Conservation (phyloP, 2,888 invertebrate species). For the Lepidocyrtoides sp. region DNA sequence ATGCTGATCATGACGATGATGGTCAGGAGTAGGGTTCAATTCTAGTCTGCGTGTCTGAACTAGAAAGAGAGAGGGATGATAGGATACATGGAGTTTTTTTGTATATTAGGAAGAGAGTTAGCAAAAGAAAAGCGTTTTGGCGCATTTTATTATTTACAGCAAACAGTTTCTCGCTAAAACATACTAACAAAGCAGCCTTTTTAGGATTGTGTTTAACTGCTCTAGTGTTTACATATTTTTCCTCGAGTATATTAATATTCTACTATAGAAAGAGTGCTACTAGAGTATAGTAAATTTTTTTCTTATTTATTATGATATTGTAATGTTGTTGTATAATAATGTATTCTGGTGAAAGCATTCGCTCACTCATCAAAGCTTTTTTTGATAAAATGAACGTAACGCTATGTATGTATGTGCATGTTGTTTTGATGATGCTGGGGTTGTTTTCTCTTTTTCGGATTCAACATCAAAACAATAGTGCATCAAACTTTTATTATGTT, state of each 20-base stretch:
- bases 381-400: too few relatives aligned
- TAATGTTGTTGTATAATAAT: background rate
- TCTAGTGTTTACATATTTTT: too few relatives aligned
- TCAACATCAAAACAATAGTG: too few relatives aligned
- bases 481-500: too few relatives aligned
- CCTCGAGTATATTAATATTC: too few relatives aligned
- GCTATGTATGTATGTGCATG: too few relatives aligned
- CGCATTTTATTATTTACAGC: background rate
- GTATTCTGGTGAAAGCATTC: background rate
- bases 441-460: too few relatives aligned
- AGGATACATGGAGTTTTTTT: too few relatives aligned
- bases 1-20: background rate
- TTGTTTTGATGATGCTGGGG: too few relatives aligned
- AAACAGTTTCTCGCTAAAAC: background rate
- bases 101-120: background rate
- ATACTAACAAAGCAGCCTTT: background rate
- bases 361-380: background rate
- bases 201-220: too few relatives aligned
- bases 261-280: too few relatives aligned
- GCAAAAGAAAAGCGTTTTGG: background rate
- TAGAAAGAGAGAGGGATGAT: too few relatives aligned
- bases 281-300: background rate
- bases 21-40: conserved; percentile 34
- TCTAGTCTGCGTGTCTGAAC: background rate
- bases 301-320: conserved; percentile 2